These are phyloP conservation scores for Pygmarrhopalites habei DNA, from an alignment of 1,140 invertebrate species.

Conservation along the genomic window DNA sequence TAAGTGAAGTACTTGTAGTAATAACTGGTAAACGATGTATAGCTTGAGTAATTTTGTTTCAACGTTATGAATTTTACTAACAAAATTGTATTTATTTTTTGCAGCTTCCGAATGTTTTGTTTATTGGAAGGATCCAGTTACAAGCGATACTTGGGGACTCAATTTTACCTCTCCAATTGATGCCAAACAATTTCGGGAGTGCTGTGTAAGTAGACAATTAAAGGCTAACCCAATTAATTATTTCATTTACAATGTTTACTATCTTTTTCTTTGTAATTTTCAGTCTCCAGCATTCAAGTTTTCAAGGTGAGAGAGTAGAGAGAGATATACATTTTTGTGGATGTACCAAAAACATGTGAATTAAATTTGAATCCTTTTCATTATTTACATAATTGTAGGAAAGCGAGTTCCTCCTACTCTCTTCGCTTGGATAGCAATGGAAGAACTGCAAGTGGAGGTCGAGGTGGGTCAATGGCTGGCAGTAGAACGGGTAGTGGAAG, in stretches of 20 bases:
- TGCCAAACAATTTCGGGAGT: slow-evolving; percentile 93
- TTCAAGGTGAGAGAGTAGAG: too few species aligned
- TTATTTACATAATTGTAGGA: too few species aligned
- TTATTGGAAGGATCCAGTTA: slow-evolving; percentile 95
- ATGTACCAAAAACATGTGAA: too few species aligned
- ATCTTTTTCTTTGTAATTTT: slow-evolving; percentile 45
- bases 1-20: too few species aligned
- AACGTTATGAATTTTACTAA: too few species aligned
- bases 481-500: slow-evolving; percentile 11
- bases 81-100: too few species aligned
- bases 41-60: too few species aligned
- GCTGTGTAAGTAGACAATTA: slow-evolving; percentile 73
- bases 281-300: slow-evolving; percentile 91
- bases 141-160: slow-evolving; percentile 95
- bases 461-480: slow-evolving; percentile 18
- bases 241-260: too few species aligned
- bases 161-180: slow-evolving; percentile 96
- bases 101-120: slow-evolving; percentile 99
- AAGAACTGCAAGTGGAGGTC: slow-evolving; percentile 21
- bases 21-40: too few species aligned
- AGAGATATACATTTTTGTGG: too few species aligned
- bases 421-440: slow-evolving; percentile 69
- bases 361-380: too few species aligned
- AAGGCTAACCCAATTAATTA: too few species aligned
- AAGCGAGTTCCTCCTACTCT: slow-evolving; percentile 92